phyloP scores from a whole-genome alignment of 2,888 invertebrate genomes.

The Cephus runcator region DNA sequence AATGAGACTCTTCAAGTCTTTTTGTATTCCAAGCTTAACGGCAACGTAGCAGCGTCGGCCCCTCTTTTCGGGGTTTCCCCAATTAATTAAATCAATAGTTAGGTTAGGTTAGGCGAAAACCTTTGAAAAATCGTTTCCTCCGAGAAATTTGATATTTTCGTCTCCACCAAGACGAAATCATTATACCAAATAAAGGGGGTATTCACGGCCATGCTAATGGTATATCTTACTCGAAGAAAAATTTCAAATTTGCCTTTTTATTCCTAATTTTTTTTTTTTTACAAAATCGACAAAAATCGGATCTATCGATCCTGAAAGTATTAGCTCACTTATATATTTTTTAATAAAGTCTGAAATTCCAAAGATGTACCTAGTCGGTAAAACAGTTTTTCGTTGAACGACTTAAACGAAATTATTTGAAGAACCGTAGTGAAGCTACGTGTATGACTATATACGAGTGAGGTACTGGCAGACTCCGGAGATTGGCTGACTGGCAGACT shows the following conservation, averaged over 20 bases:
- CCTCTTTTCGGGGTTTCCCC: neutral
- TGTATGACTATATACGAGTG: neutral
- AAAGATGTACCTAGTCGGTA: too few relatives aligned
- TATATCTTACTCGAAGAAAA: neutral
- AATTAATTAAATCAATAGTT: neutral
- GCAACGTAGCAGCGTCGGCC: neutral
- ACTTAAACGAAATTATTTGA: neutral
- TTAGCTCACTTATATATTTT: too few relatives aligned
- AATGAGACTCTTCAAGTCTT: neutral
- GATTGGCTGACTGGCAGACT: neutral
- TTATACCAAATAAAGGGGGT: too few relatives aligned
- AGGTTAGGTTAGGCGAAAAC: too few relatives aligned
- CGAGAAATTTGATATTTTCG: neutral
- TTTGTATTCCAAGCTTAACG: neutral
- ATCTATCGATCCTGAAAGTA: too few relatives aligned
- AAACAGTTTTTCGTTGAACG: neutral
- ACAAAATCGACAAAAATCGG: too few relatives aligned
- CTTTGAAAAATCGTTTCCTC: neutral
- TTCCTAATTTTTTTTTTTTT: too few relatives aligned
- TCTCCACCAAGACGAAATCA: too few relatives aligned
- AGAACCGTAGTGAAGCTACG: neutral
- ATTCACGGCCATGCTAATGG: too few relatives aligned
- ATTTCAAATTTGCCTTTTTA: too few relatives aligned
- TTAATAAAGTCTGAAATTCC: too few relatives aligned
- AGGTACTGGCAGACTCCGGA: neutral